These are phyloP conservation scores for Athrips mouffetella DNA, from an alignment of 2,888 invertebrate genomes.

Conservation along the genomic window DNA sequence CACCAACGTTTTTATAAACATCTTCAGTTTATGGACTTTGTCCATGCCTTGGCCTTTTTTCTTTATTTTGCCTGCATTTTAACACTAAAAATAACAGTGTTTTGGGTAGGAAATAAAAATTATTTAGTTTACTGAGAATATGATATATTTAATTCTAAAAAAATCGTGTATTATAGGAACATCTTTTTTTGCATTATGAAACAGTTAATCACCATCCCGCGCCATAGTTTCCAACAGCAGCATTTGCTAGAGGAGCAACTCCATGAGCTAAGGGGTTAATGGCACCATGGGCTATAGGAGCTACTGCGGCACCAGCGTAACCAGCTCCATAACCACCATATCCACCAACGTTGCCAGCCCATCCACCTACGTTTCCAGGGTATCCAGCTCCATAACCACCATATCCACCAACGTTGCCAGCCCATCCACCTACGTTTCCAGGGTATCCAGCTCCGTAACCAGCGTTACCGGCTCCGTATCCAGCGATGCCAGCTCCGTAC, in stretches of 20 bases:
- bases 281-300: slow-evolving; percentile 20
- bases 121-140: background rate
- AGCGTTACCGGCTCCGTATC: background rate
- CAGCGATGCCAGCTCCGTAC: background rate
- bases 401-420: background rate
- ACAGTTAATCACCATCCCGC: slow-evolving; percentile 14
- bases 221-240: slow-evolving; percentile 11
- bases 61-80: too few species aligned
- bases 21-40: too few species aligned
- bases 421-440: background rate
- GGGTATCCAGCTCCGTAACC: slow-evolving; percentile 2
- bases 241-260: slow-evolving; percentile 20
- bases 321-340: slow-evolving; percentile 18
- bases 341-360: background rate
- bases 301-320: slow-evolving; percentile 18
- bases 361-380: background rate
- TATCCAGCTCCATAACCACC: slow-evolving; percentile 4
- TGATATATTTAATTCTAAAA: background rate
- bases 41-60: too few species aligned
- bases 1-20: too few species aligned
- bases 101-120: background rate
- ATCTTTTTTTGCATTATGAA: slow-evolving; percentile 1
- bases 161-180: background rate
- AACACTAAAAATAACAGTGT: too few species aligned
- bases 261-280: slow-evolving; percentile 14